Evolutionary conservation across 2,888 invertebrate species (phyloP).

Genomic region (Bruchidius siliquastri): DNA sequence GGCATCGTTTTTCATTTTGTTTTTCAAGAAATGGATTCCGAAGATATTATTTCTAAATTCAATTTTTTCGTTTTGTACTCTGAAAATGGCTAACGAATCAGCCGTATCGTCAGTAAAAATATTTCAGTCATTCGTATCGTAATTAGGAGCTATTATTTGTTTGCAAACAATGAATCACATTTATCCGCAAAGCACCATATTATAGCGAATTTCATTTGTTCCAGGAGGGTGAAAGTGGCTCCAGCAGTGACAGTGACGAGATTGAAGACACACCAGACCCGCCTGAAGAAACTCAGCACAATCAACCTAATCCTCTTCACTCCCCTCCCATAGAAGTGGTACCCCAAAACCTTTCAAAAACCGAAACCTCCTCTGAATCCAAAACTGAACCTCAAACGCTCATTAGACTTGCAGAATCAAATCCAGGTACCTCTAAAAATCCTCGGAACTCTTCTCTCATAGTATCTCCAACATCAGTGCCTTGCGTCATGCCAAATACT

Average conservation of each 20-base stretch:
- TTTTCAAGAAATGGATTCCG: no score
- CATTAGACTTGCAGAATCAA: not conserved
- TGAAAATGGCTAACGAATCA: no score
- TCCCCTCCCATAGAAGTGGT: not conserved
- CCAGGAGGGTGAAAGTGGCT: constrained; percentile 23
- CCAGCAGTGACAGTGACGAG: constrained; percentile 20
- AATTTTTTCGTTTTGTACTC: no score
- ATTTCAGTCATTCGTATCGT: no score
- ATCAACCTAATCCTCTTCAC: not conserved
- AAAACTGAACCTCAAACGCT: not conserved
- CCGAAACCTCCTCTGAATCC: not conserved
- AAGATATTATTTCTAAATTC: no score
- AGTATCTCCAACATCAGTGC: not conserved
- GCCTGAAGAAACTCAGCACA: constrained; percentile 4
- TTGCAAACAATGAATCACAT: no score
- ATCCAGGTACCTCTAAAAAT: not conserved
- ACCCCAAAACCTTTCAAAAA: not conserved
- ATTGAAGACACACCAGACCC: constrained; percentile 20
- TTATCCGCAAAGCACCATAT: no score
- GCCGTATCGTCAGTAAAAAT: no score
- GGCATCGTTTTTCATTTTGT: no score
- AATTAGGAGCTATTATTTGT: no score
- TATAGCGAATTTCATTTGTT: no score
- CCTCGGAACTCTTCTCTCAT: not conserved
- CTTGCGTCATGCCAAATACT: not conserved